These are phyloP conservation scores for Hippolais icterina DNA, from an alignment of 2,113 vertebrate genomes.

Conservation along the genomic window DNA sequence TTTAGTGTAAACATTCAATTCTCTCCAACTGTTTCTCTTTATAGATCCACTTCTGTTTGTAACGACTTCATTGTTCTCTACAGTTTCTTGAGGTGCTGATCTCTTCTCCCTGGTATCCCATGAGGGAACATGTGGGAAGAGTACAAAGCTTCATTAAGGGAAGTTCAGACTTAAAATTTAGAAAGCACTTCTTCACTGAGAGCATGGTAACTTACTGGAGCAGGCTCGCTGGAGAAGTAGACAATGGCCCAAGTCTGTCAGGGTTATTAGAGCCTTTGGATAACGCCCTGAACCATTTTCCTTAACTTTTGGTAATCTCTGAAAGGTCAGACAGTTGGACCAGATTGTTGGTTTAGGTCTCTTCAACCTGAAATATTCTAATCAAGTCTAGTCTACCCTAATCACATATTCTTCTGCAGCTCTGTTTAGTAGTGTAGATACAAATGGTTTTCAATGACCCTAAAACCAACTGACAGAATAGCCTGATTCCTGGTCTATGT, in stretches of 20 bases:
- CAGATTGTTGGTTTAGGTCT: neutral
- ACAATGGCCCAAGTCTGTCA: rapidly evolving
- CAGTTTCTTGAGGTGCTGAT: neutral
- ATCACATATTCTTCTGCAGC: neutral
- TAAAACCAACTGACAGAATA: neutral
- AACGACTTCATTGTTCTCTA: neutral
- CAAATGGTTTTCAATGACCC: neutral
- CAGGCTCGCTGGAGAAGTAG: neutral
- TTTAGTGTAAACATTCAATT: neutral
- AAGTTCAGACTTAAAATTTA: neutral
- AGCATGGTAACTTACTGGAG: neutral
- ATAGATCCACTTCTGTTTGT: neutral
- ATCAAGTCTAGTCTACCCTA: neutral
- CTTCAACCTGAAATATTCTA: neutral
- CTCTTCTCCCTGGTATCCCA: neutral
- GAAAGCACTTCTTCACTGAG: neutral
- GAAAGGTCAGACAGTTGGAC: neutral
- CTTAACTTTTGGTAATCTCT: neutral
- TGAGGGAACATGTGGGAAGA: neutral
- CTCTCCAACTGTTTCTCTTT: neutral
- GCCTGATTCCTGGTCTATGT: neutral
- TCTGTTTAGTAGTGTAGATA: neutral
- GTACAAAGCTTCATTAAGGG: neutral
- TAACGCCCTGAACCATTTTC: no score
- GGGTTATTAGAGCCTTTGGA: neutral